Evolutionary conservation across 2,888 invertebrate genomes (phyloP).

Genomic region (Cremastinae sp.): DNA sequence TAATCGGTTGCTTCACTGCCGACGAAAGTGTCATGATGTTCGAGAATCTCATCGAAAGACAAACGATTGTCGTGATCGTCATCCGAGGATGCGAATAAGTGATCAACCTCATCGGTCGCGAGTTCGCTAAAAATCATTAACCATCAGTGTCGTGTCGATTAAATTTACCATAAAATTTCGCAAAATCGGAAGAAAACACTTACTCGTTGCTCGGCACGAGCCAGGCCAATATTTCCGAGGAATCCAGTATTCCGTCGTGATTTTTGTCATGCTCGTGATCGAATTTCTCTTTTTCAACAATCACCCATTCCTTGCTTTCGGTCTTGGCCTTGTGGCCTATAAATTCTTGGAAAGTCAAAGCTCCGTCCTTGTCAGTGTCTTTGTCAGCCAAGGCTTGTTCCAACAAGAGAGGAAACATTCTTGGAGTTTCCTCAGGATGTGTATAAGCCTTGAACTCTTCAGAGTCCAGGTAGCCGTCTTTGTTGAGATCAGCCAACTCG

Average conservation of each 20-base stretch:
- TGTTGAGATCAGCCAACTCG: slow-evolving; percentile 90
- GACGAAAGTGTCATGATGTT: slow-evolving; percentile 93
- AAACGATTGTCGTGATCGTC: slow-evolving; percentile 91
- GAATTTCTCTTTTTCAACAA: slow-evolving; percentile 90
- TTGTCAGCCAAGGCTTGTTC: slow-evolving; percentile 92
- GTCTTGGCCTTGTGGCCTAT: slow-evolving; percentile 87
- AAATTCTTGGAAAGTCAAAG: slow-evolving; percentile 92
- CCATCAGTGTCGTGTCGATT: slow-evolving; percentile 10
- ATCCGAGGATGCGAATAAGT: slow-evolving; percentile 93
- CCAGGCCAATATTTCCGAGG: slow-evolving; percentile 93
- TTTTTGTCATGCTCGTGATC: slow-evolving; percentile 92
- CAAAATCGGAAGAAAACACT: slow-evolving; percentile 76
- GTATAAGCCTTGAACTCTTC: slow-evolving; percentile 94
- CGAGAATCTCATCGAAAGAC: slow-evolving; percentile 90
- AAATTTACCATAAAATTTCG: neutral
- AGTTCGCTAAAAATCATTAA: slow-evolving; percentile 85
- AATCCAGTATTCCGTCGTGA: slow-evolving; percentile 89
- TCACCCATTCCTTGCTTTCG: slow-evolving; percentile 86
- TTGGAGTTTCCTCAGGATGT: slow-evolving; percentile 95
- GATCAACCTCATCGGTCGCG: slow-evolving; percentile 94
- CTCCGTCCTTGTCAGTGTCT: slow-evolving; percentile 92
- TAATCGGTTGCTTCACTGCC: slow-evolving; percentile 96
- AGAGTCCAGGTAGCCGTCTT: slow-evolving; percentile 88
- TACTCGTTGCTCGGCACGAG: slow-evolving; percentile 94
- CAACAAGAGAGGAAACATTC: slow-evolving; percentile 91